Evolutionary conservation across 2,113 vertebrate species (phyloP).

Genomic region (Rynchops niger): DNA sequence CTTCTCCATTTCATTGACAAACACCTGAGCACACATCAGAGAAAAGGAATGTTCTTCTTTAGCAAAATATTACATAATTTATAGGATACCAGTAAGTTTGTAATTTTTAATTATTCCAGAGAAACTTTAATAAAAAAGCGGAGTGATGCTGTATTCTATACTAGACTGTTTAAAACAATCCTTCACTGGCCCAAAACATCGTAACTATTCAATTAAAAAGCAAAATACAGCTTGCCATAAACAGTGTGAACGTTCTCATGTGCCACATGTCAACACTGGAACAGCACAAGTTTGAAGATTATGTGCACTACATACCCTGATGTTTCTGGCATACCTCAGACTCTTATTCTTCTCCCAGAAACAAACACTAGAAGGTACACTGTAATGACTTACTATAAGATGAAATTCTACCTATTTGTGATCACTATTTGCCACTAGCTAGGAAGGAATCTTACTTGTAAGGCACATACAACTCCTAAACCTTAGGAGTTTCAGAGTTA

Average conservation of each 20-base stretch:
- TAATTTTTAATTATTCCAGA: background rate
- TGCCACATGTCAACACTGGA: background rate
- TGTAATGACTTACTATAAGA: background rate
- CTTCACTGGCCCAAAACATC: background rate
- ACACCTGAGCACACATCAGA: conserved; percentile 72
- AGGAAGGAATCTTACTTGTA: background rate
- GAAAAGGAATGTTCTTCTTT: background rate
- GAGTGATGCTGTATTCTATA: background rate
- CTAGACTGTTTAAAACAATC: background rate
- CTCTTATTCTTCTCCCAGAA: background rate
- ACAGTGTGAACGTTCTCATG: background rate
- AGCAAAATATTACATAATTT: background rate
- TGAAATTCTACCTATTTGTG: background rate
- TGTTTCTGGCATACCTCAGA: background rate
- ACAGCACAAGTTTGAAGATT: background rate
- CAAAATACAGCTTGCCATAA: background rate
- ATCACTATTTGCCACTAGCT: background rate
- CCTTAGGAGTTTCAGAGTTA: background rate
- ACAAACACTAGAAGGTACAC: background rate
- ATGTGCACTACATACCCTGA: background rate
- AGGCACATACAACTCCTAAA: background rate
- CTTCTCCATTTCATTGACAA: conserved; percentile 80
- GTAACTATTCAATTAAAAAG: background rate
- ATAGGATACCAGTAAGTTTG: background rate
- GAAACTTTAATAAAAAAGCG: background rate